Evolutionary conservation across 2,797 vertebrate genomes (phyloP), one percentile per base, ranked within the genome.

Genomic region (Chiloscyllium punctatum): DNA sequence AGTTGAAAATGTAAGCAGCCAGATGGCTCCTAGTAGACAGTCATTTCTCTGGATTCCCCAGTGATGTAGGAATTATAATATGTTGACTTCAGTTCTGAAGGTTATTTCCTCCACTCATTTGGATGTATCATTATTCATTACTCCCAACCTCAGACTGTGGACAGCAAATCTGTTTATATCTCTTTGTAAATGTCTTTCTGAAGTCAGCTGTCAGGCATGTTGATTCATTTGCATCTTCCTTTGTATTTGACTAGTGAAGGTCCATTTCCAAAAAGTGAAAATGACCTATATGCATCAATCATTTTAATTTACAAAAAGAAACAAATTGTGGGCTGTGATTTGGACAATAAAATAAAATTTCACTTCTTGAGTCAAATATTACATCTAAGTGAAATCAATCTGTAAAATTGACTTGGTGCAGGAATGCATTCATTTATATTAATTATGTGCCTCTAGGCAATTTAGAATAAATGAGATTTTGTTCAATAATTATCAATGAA

Each of bases 331-430:
- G 21, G 30, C 9, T 94, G 94, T 94, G 42, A 74, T 72, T 74
- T 94, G 23, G 51, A 30, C 69, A 94, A 94, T 72, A n/a, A 62
- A 91, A 72, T 53, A 69, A 72, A 74, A 94, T 30, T 48, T 72
- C 37, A 33, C 13, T 51, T 94, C 69, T 48, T 51, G 9, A 74
- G 37, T 51, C 68, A 42, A 42, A 68, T 91, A 91, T 94, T 95
- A 95, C n/a, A 95, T 95, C 48, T 57, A 15, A 74, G 48, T 74
- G 42, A 53, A 74, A 95, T 95, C 94, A 74, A 95, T 95, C 82
- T 84, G 48, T 95, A 27, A 53, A 57, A 53, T 77, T 30, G 71
- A 72, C 33, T 13, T 95, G 90, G n/a, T 37, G 57, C 62, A 11
- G 21, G 15, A 92, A 92, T 27, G 30, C 30, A n/a, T 18, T 77